Evolutionary conservation across 2,888 invertebrate species (phyloP), one percentile per base, ranked within the genome.

Genomic region (Dilophus febrilis): DNA sequence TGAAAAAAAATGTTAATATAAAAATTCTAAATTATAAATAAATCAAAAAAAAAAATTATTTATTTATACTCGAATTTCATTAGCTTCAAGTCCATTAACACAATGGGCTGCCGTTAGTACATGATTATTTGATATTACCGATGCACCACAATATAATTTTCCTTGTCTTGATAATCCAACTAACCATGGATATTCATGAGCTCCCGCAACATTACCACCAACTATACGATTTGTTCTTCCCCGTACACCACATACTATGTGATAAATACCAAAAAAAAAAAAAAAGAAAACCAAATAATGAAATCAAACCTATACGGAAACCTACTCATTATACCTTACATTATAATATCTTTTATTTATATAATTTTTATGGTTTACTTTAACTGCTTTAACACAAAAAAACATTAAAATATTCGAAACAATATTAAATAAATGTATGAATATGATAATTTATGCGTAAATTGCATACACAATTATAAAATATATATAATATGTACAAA

Each of bases 61-160:
- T 14, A 11, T 22, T 16, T 30, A 35, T 28, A 44, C 42, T 1
- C 51, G 45, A 40, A 54, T 53, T 34, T 54, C 54, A 19, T 38
- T 45, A 6, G 47, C 44, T 14, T 47, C 47, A 39, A 52, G 50
- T 13, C 50, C 46, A 37, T 52, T 47, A 4, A 54, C 49, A 40
- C 54, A 54, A 46, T 54, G 54, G 12, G 54, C 54, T 3, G 54
- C 54, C 4, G 54, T 53, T 27, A 54, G 19, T 10, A 54, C 37
- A 42, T 47, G 49, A 29, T 47, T 48, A 2, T 38, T 45, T 2
- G 52, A 49, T 16, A 54, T 50, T 17, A 54, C 33, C 5, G 53
- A 49, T 19, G 51, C 54, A 1, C 52, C 53, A 43, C 54, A 54
- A 41, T 52, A 53, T 12, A 54, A 42, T 46, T 50, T 51, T 19